These are phyloP conservation scores for Vanessa cardui DNA, from an alignment of 2,888 invertebrate genomes.

Conservation along the genomic window DNA sequence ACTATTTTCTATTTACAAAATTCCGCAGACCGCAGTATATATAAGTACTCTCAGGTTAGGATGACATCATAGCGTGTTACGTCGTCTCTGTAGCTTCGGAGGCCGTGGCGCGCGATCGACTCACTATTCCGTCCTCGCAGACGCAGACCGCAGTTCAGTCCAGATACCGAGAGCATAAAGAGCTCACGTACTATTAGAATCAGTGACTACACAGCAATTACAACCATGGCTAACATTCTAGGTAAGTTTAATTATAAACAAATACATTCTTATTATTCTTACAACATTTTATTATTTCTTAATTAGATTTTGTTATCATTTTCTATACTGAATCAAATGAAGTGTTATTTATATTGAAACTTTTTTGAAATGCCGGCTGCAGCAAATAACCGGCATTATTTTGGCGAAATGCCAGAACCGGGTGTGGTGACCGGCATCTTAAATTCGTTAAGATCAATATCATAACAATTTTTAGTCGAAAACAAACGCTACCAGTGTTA, in stretches of 20 bases:
- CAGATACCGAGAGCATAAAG: slow-evolving; percentile 57
- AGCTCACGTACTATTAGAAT: slow-evolving; percentile 51
- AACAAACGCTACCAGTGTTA: not conserved
- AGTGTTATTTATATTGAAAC: slow-evolving; percentile 9
- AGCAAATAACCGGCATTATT: slow-evolving; percentile 61
- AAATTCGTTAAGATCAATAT: slow-evolving; percentile 51
- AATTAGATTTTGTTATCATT: not conserved
- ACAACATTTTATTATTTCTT: slow-evolving; percentile 15
- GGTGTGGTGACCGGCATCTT: slow-evolving; percentile 59
- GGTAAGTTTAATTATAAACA: slow-evolving; percentile 58
- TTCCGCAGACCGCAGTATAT: too few relatives aligned
- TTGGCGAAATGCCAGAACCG: slow-evolving; percentile 67
- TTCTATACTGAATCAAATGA: not conserved
- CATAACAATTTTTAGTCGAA: slow-evolving; percentile 33
- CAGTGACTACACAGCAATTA: slow-evolving; percentile 45
- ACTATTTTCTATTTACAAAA: slow-evolving; percentile 9
- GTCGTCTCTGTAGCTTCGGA: slow-evolving; percentile 43
- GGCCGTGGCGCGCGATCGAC: slow-evolving; percentile 43
- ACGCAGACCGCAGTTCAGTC: slow-evolving; percentile 49
- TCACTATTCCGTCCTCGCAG: slow-evolving; percentile 28
- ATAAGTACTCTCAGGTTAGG: slow-evolving; percentile 29
- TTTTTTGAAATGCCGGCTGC: slow-evolving; percentile 51
- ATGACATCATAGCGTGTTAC: slow-evolving; percentile 48
- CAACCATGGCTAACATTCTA: slow-evolving; percentile 72
- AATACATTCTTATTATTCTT: slow-evolving; percentile 3